These are phyloP conservation scores for Eulemur albifrons DNA, from an alignment of 2,797 vertebrate genomes.

Conservation along the genomic window DNA sequence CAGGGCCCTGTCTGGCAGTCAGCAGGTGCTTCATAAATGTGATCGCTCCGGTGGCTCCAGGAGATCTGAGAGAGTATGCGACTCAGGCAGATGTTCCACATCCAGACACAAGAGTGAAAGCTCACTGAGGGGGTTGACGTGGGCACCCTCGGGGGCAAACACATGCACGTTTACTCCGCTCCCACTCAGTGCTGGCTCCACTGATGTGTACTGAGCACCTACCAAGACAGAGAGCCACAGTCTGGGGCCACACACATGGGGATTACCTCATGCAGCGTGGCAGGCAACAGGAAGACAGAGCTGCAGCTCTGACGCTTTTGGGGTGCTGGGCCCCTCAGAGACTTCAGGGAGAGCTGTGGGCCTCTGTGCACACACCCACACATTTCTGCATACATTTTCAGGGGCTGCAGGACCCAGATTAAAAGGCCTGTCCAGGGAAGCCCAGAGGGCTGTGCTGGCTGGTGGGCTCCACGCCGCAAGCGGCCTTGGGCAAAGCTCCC, in stretches of 20 bases:
- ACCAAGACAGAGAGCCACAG: background rate
- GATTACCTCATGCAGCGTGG: background rate
- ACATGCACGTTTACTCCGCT: background rate
- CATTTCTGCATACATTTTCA: background rate
- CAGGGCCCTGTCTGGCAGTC: background rate
- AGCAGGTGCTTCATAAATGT: background rate
- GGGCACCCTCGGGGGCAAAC: background rate
- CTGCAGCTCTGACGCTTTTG: no score
- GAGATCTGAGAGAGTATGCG: background rate
- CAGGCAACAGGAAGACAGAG: background rate
- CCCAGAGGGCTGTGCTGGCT: background rate
- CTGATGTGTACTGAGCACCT: background rate
- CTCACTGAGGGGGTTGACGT: background rate
- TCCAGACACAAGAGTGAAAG: background rate
- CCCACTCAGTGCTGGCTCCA: rapidly evolving
- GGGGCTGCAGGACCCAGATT: background rate
- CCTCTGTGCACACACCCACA: rapidly evolving
- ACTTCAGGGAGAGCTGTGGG: background rate
- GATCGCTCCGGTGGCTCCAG: background rate
- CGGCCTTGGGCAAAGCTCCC: background rate
- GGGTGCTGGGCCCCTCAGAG: background rate
- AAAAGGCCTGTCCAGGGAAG: background rate
- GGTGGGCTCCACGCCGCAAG: rapidly evolving
- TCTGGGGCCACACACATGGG: background rate
- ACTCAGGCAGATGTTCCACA: no score